Base-by-base conservation (phyloP, 2,888 invertebrate genomes). In the Antheraea yamamai region DNA sequence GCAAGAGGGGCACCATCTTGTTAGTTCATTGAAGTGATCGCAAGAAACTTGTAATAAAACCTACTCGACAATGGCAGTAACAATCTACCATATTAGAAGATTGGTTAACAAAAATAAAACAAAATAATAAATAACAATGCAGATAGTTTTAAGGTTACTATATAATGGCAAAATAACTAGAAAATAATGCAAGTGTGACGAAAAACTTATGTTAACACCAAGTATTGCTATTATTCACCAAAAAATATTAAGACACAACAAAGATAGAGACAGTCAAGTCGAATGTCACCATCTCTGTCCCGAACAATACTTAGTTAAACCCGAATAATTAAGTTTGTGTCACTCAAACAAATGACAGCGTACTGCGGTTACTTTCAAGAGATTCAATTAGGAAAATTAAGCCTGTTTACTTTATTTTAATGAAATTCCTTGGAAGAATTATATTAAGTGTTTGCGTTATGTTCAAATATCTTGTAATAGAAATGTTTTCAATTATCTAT, bases 311-410 rank as follows among this genome's bases (percentile, higher is more conserved):
- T 66, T 66, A 30, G 26, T 66, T 16, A 66, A 30, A 30, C 96
- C 90, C 93, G 95, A 74, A 95, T 82, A n/a, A 87, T 82, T 77
- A 95, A 95, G 76, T 95, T 95, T 3, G 92, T 95, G 79, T 95
- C 95, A 76, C 84, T 84, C 68, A 96, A 83, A 0, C 95, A 94
- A 1, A 96, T 96, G 18, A 96, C 86, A 0, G 94, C 93, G 78
- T 95, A 95, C 75, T 95, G 92, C 0, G 95, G 95, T 80, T 95
- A 95, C 77, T 92, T 84, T 95, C 94, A 88, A 75, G 58, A 55
- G 52, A 55, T 66, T 66, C 64, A 66, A 66, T 66, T 71, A 71
- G 23, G 51, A 71, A 71, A 47, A 47, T 71, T 72, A n/a, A 75
- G 72, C 64, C 39, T 71, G 26, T 47, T 72, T 23, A 52, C 75